Conservation (phyloP, 2,797 vertebrate species). For the Myoxocephalus aenaeus region DNA sequence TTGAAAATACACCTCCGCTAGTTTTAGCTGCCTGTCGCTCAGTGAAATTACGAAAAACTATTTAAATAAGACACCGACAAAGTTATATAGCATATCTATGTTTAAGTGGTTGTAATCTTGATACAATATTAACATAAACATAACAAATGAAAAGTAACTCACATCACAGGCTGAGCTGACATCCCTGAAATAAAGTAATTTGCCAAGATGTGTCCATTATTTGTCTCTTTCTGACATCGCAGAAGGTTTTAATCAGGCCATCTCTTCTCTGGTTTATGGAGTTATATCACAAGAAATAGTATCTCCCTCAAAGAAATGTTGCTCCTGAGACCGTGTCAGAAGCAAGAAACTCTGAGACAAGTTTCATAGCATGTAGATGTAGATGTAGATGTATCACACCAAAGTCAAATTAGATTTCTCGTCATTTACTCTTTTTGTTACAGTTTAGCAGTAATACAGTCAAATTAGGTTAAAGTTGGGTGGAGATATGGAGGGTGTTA, state of each 20-base stretch:
- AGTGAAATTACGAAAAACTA: neutral
- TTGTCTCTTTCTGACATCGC: neutral
- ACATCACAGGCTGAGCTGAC: neutral
- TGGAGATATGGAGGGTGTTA: too few relatives aligned
- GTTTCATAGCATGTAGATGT: neutral
- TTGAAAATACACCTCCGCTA: conserved; percentile 21
- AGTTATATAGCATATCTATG: neutral
- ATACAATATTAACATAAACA: neutral
- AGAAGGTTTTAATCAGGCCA: neutral
- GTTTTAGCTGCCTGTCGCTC: neutral
- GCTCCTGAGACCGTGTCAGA: neutral
- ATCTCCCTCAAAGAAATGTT: neutral
- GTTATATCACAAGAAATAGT: neutral
- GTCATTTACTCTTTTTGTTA: too few relatives aligned
- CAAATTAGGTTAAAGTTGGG: too few relatives aligned
- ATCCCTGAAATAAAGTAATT: neutral
- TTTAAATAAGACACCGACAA: neutral
- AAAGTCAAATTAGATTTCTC: too few relatives aligned
- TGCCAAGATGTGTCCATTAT: neutral
- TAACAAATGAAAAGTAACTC: neutral
- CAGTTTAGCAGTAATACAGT: neutral
- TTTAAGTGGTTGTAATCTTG: neutral
- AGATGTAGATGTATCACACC: too few relatives aligned
- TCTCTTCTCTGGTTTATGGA: neutral
- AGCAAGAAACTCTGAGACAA: neutral